Percentiles rank a stretch among this genome's conserved stretches.
Conservation (phyloP, 1,140 invertebrate species). For the Hylyphantes graminicola region DNA sequence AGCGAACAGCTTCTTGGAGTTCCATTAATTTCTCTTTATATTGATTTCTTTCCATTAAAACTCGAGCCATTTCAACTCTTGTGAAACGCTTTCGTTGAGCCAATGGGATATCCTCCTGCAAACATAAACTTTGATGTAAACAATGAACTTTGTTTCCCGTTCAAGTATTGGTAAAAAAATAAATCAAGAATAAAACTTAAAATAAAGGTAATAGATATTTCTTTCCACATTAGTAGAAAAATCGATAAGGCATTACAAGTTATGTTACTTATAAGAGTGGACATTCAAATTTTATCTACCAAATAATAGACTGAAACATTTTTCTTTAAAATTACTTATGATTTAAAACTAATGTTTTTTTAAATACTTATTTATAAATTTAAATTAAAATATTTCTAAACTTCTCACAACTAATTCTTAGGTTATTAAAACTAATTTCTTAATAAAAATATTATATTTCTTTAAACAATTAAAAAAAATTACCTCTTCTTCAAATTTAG, state of each 20-base stretch:
- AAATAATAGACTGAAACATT: too few relatives aligned
- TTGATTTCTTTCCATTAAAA: constrained; percentile 98
- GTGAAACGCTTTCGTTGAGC: constrained; percentile 97
- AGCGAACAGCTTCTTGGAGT: constrained; percentile 96
- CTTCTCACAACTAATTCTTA: not conserved
- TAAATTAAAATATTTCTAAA: not conserved
- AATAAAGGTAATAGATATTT: too few relatives aligned
- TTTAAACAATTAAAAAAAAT: constrained; percentile 34
- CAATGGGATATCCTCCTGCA: constrained; percentile 88
- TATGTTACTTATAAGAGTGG: too few relatives aligned
- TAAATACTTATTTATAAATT: not conserved
- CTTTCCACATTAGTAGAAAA: too few relatives aligned
- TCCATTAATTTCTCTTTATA: constrained; percentile 98
- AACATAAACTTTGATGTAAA: not conserved
- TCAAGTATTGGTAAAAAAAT: too few relatives aligned
- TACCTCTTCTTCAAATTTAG: constrained; percentile 74
- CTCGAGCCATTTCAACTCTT: constrained; percentile 97
- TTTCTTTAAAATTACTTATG: not conserved
- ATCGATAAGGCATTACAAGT: too few relatives aligned
- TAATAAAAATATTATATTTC: too few relatives aligned
- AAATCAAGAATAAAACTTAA: too few relatives aligned
- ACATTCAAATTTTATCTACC: too few relatives aligned
- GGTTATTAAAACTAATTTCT: not conserved
- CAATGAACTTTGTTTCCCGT: not conserved
- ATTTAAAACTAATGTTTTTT: not conserved